Percentiles rank a stretch among this genome's conserved stretches.
phyloP scores from a whole-genome alignment of 2,888 invertebrate species.

The Tetramorium bicarinatum region DNA sequence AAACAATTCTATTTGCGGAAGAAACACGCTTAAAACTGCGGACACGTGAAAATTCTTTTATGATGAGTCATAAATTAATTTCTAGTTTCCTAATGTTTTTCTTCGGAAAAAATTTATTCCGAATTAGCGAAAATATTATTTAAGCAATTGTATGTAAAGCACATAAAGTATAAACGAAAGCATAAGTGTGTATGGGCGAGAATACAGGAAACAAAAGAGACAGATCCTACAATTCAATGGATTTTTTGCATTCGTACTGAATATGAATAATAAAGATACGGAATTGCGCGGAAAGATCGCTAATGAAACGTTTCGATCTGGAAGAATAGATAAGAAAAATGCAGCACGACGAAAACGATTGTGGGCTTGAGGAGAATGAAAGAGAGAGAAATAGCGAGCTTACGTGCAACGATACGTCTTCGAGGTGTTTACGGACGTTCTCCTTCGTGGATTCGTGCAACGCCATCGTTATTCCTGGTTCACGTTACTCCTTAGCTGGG shows the following conservation, averaged over 20 bases:
- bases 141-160: background rate
- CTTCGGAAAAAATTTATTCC: background rate
- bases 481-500: background rate
- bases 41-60: background rate
- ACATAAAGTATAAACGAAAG: background rate
- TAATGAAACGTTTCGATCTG: too few species aligned
- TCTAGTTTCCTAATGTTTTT: background rate
- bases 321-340: background rate
- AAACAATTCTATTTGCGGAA: background rate
- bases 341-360: background rate
- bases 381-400: slow-evolving; percentile 54
- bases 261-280: background rate
- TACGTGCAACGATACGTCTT: slow-evolving; percentile 80
- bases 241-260: background rate
- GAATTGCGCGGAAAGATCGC: background rate
- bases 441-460: slow-evolving; percentile 83
- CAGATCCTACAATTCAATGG: background rate
- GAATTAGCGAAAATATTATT: background rate
- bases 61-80: background rate
- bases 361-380: background rate
- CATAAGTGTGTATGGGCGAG: background rate
- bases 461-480: slow-evolving; percentile 71
- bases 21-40: background rate
- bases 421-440: slow-evolving; percentile 80
- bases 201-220: background rate